Evolutionary conservation across 1,140 invertebrate genomes (phyloP), one percentile per base, ranked within the genome.

Genomic region (Araneus ventricosus): DNA sequence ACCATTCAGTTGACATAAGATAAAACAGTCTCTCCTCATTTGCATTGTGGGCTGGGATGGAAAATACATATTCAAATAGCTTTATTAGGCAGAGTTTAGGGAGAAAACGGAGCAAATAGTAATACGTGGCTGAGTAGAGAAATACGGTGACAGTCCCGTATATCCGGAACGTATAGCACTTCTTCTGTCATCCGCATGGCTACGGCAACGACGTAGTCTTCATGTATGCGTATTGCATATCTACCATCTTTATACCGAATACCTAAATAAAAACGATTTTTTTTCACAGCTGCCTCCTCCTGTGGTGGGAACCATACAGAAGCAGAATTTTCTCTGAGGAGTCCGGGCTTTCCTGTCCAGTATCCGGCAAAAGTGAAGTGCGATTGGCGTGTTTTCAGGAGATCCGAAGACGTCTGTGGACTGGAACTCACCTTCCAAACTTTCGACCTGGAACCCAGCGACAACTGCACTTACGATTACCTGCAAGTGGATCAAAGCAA

Each of bases 381-480:
- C 84, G 59, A 39, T 41, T 94, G 93, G 88, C 61, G n/a, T 14
- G 88, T 95, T 14, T 17, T 75, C 52, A 39, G 88, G 63, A 75
- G 59, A 7, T 75, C 82, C 0, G 34, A 57, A 14, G 82, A 92
- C 52, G 94, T 95, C 22, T 95, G 94, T 70, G 94, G 95, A 57
- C 45, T 95, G 3, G 94, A 95, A 79, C 75, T 95, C 1, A 92
- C 88, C 3, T 95, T 95, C 86, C 37, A 89, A 17, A 63, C 90
- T 7, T 95, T 95, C 70, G 94, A 95, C 52, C 57, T 95, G 5
- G 94, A 95, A 67, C 94, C 94, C 0, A 93, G 92, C 57, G 94
- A 94, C 27, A 90, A 94, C 39, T 95, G 94, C 92, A 93, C 93
- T 67, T 95, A 94, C 87, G 94, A 95, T 84, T 95, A 94, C 86